These are phyloP conservation scores for Orbicella faveolata DNA, from an alignment of 64 coral and sea anemone species.

Conservation along the genomic window DNA sequence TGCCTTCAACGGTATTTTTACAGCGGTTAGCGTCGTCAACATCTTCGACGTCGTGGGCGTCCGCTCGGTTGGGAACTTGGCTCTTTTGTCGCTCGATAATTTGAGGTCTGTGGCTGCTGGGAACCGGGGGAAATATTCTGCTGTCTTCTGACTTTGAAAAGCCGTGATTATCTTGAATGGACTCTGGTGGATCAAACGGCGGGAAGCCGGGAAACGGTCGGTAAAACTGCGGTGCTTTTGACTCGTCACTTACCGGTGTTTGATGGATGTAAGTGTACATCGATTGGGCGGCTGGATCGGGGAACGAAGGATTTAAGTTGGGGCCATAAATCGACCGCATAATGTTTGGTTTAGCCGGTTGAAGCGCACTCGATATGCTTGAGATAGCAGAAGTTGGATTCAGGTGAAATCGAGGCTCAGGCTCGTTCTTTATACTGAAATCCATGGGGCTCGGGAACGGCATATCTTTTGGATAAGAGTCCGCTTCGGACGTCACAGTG, in stretches of 20 bases:
- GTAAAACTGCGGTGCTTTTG: slow-evolving; percentile 80
- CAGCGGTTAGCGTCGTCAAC: slow-evolving; percentile 94
- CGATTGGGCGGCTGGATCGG: slow-evolving; percentile 61
- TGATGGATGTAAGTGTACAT: slow-evolving; percentile 83
- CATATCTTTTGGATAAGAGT: slow-evolving; percentile 29
- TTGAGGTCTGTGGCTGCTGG: slow-evolving; percentile 54
- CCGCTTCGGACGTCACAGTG: slow-evolving; percentile 11
- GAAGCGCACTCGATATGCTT: slow-evolving; percentile 57
- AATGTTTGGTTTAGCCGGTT: slow-evolving; percentile 53
- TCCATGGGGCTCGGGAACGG: slow-evolving; percentile 38
- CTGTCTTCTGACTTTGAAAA: slow-evolving; percentile 64
- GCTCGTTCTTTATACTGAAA: slow-evolving; percentile 63
- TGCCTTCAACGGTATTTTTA: slow-evolving; percentile 99
- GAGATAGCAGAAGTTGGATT: slow-evolving; percentile 60
- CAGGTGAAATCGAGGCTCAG: slow-evolving; percentile 61
- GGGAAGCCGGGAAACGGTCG: slow-evolving; percentile 66
- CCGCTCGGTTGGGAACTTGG: slow-evolving; percentile 55
- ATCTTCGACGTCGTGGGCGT: slow-evolving; percentile 89
- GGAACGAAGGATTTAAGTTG: slow-evolving; percentile 60
- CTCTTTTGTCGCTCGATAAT: slow-evolving; percentile 62
- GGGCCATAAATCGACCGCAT: slow-evolving; percentile 80
- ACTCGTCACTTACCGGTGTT: slow-evolving; percentile 51
- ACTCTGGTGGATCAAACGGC: slow-evolving; percentile 56
- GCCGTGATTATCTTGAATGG: slow-evolving; percentile 54
- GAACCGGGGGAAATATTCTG: slow-evolving; percentile 46